These are phyloP conservation scores for Phaenicophaeus curvirostris DNA, from an alignment of 2,797 vertebrate genomes.

Conservation along the genomic window DNA sequence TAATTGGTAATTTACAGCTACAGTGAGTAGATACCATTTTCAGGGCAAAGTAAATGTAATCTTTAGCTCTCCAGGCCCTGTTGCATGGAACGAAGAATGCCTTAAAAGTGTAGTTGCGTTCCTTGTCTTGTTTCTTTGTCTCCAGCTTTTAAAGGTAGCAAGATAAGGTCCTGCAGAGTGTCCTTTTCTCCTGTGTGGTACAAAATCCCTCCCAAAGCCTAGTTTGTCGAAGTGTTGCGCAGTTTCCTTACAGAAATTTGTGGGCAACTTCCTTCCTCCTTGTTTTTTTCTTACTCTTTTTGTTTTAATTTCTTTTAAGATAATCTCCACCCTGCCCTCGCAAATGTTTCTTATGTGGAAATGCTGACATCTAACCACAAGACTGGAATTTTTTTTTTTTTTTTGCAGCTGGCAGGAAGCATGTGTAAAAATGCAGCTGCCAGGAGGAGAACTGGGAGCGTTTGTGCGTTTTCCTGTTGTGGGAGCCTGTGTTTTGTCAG, in stretches of 20 bases:
- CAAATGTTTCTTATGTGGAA: neutral
- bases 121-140: neutral
- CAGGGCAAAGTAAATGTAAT: neutral
- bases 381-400: neutral
- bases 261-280: neutral
- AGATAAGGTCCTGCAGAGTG: neutral
- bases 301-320: neutral
- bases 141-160: neutral
- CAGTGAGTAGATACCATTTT: neutral
- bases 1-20: neutral
- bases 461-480: neutral
- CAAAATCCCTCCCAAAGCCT: neutral
- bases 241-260: neutral
- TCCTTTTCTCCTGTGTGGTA: neutral
- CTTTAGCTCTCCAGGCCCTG: neutral
- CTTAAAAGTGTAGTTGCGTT: neutral
- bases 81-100: neutral
- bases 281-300: neutral
- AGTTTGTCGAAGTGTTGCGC: neutral
- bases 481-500: neutral
- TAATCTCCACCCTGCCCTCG: neutral
- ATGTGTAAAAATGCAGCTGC: neutral
- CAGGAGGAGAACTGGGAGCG: neutral
- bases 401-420: conserved; percentile 35
- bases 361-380: neutral